Base-by-base conservation (phyloP, 2,888 invertebrate genomes). In the Helobdella robusta region DNA sequence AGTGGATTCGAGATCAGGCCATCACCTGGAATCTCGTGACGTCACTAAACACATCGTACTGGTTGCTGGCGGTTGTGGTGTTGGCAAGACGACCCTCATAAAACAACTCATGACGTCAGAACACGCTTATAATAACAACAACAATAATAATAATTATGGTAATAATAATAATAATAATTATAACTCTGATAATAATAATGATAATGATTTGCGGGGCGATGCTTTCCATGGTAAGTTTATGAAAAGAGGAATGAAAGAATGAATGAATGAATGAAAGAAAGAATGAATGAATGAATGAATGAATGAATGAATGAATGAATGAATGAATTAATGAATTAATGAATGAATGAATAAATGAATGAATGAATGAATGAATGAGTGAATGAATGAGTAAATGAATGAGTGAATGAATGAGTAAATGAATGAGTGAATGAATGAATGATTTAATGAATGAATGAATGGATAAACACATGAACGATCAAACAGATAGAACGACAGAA, bases 31-130 rank as follows among this genome's bases (percentile, higher is more conserved):
- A n/a, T 15, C 11, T 15, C 44, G 28, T n/a, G 56, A 56, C 25
- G 5, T 56, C n/a, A n/a, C 32, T 3, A 56, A 56, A 32, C 32
- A 56, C 56, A 32, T 30, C 11, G 32, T 56, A 5, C 32, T 56
- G 18, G 56, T 56, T 1, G 4, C 32, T n/a, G 56, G 56, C n/a
- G 32, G 56, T 30, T 56, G 30, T 1, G 56, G 56, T n/a, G 56
- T 56, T 8, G 56, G 56, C 1, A 56, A 56, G 28, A 30, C 56
- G 18, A 56, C 56, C 56, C 32, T 56, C 5, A 56, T 56, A n/a
- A 56, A 30, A 28, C 56, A 56, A 18, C n/a, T 56, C 30, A 56
- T 56, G 56, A 56, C 56, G 2, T 56, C 56, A 25, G 56, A 25
- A 2, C 56, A 56, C 56, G 56, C 28, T 30, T n/a, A 56, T 8